Conservation (phyloP, 2,113 vertebrate genomes). For the Xenopus borealis region DNA sequence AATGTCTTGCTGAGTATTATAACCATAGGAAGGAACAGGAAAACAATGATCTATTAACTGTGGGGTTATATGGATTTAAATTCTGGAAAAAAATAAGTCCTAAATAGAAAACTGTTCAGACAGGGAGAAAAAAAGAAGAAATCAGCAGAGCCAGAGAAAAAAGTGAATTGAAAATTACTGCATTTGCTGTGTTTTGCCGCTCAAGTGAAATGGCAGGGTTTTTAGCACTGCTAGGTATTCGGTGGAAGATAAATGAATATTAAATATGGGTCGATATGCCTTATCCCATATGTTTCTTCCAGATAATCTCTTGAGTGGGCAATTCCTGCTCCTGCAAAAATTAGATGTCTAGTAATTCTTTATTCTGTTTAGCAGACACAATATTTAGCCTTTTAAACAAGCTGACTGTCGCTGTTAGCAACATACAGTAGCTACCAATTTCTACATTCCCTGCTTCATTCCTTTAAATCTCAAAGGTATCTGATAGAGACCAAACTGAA, state of each 20-base stretch:
- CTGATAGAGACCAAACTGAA: too few relatives aligned
- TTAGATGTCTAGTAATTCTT: background rate
- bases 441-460: too few relatives aligned
- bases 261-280: background rate
- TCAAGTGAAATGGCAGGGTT: background rate
- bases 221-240: background rate
- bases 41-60: slow-evolving; percentile 34
- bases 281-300: background rate
- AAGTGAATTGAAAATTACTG: slow-evolving; percentile 5
- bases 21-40: slow-evolving; percentile 14
- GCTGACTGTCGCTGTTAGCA: too few relatives aligned
- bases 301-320: background rate
- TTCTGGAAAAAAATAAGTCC: too few relatives aligned
- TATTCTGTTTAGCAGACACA: background rate
- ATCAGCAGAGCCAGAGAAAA: background rate
- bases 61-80: slow-evolving; percentile 10
- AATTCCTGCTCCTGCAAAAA: background rate
- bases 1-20: slow-evolving; percentile 30
- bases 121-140: slow-evolving; percentile 24
- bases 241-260: background rate
- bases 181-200: background rate
- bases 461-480: too few relatives aligned
- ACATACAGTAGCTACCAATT: too few relatives aligned
- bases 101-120: too few relatives aligned
- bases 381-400: background rate